Evolutionary conservation across 2,888 invertebrate species (phyloP).

Genomic region (Stenchaetothrips biformis): DNA sequence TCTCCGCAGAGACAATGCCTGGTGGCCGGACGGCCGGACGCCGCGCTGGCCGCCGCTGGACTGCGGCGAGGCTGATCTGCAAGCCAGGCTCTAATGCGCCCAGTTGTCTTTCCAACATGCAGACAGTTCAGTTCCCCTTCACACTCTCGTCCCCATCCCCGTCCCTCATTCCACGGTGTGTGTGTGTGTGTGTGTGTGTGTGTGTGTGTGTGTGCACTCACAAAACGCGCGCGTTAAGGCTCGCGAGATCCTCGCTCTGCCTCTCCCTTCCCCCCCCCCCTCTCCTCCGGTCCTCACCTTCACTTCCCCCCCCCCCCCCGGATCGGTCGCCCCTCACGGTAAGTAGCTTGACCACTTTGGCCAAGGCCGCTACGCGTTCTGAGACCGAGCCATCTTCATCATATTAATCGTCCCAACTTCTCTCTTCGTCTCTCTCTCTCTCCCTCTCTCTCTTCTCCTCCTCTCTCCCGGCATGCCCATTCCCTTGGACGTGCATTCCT

Average conservation of each 20-base stretch:
- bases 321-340: background rate
- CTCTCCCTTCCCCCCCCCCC: background rate
- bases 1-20: background rate
- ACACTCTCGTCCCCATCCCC: background rate
- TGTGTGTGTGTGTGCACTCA: constrained; percentile 1
- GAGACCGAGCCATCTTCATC: constrained; percentile 13
- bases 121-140: background rate
- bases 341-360: constrained; percentile 24
- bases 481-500: background rate
- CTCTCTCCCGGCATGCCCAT: background rate
- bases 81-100: constrained; percentile 2
- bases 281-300: background rate
- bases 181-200: background rate
- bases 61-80: background rate
- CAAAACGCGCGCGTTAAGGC: constrained; percentile 17
- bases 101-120: constrained; percentile 16
- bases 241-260: background rate
- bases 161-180: background rate
- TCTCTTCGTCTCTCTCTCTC: background rate
- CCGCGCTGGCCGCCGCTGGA: background rate
- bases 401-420: constrained; percentile 3
- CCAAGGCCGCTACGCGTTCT: constrained; percentile 1
- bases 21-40: background rate
- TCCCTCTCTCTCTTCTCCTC: background rate
- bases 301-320: background rate